Percentiles rank a stretch among this genome's conserved stretches.
phyloP scores from a whole-genome alignment of 2,797 vertebrate genomes.

The Coluber constrictor region DNA sequence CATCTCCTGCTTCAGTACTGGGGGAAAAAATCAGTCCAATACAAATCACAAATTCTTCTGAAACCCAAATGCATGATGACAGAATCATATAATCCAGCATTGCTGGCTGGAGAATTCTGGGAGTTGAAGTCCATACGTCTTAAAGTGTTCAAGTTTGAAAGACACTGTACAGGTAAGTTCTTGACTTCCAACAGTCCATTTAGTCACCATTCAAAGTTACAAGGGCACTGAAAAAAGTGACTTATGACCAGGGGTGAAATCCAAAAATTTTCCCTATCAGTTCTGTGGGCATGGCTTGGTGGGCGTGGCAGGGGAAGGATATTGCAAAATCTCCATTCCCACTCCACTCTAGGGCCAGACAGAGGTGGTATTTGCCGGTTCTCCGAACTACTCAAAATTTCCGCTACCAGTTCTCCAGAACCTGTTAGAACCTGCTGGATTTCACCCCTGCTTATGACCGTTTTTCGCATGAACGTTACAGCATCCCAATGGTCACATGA shows the following conservation, averaged over 20 bases:
- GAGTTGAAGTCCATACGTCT: background rate
- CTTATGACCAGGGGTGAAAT: background rate
- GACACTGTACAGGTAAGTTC: background rate
- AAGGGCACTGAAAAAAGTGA: background rate
- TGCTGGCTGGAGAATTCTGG: background rate
- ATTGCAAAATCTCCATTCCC: no score
- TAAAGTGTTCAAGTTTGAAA: background rate
- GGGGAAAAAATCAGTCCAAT: background rate
- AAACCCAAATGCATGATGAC: background rate
- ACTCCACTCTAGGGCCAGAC: no score
- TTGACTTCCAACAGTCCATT: background rate
- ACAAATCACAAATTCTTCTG: background rate
- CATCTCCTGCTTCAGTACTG: background rate
- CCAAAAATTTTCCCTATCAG: no score
- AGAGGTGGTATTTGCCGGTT: no score
- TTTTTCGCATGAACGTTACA: background rate
- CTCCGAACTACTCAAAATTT: no score
- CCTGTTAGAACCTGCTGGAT: no score
- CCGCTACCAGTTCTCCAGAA: no score
- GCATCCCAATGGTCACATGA: background rate
- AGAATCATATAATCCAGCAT: no score
- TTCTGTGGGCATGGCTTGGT: no score
- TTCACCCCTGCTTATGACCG: background rate
- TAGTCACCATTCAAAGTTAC: background rate
- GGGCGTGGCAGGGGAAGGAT: no score